These are phyloP conservation scores for Toxotes chatareus DNA, from an alignment of 2,113 vertebrate genomes.

Conservation along the genomic window DNA sequence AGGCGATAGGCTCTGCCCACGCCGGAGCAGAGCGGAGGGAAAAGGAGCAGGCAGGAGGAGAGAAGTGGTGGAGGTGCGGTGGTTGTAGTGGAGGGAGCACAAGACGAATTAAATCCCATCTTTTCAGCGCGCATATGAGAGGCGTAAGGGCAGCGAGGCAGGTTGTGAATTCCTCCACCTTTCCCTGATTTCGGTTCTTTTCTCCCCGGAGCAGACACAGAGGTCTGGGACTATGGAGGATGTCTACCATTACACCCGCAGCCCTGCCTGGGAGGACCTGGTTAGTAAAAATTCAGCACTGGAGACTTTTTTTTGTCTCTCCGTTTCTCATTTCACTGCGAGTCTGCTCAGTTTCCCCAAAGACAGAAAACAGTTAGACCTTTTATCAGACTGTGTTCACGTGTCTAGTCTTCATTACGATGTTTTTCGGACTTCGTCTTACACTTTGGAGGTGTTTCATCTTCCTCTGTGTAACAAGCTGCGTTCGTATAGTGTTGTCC, in stretches of 20 bases:
- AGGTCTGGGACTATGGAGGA: slow-evolving; percentile 86
- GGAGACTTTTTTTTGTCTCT: slow-evolving; percentile 14
- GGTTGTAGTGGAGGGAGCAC: slow-evolving; percentile 38
- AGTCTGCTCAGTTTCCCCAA: background rate
- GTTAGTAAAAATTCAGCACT: slow-evolving; percentile 71
- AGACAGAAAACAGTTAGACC: background rate
- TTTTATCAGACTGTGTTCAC: background rate
- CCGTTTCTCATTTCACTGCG: background rate
- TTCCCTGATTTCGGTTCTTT: background rate
- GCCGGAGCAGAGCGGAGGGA: slow-evolving; percentile 20
- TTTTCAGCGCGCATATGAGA: slow-evolving; percentile 45
- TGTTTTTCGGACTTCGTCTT: background rate
- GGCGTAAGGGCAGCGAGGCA: slow-evolving; percentile 41
- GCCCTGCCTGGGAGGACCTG: slow-evolving; percentile 90
- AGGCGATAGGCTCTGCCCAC: slow-evolving; percentile 57
- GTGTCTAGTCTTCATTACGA: background rate
- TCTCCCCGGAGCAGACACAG: slow-evolving; percentile 58
- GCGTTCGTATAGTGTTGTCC: background rate
- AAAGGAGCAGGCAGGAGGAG: slow-evolving; percentile 19
- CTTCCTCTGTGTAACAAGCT: too few relatives aligned
- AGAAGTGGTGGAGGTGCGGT: slow-evolving; percentile 8
- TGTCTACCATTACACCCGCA: slow-evolving; percentile 86
- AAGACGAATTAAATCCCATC: slow-evolving; percentile 37
- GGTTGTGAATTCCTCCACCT: slow-evolving; percentile 50
- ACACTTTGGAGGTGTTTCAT: slow-evolving; percentile 13